phyloP scores from a whole-genome alignment of 37 sponge, comb jelly and placozoan species.

The Agelas oroides region DNA sequence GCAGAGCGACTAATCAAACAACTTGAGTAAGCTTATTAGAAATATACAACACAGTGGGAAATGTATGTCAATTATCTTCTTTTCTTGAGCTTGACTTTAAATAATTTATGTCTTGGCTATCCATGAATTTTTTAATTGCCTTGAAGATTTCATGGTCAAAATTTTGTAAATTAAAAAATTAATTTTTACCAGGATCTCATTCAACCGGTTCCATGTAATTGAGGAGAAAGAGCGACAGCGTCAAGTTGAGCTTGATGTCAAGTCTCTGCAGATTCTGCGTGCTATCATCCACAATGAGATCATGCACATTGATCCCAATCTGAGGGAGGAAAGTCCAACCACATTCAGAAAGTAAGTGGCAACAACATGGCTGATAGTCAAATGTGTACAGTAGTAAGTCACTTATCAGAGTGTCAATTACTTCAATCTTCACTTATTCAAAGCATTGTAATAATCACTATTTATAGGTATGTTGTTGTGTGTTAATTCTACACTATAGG shows the following conservation, averaged over 20 bases:
- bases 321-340: slow-evolving; percentile 50
- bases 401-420: too few species aligned
- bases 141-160: too few species aligned
- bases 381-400: too few species aligned
- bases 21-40: slow-evolving; percentile 1
- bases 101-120: too few species aligned
- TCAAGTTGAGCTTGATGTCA: slow-evolving; percentile 56
- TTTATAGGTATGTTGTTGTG: too few species aligned
- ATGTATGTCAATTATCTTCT: too few species aligned
- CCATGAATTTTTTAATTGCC: too few species aligned
- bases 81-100: too few species aligned
- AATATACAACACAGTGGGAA: too few species aligned
- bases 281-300: slow-evolving; percentile 79
- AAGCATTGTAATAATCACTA: background rate
- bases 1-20: slow-evolving; percentile 8
- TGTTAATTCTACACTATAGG: too few species aligned
- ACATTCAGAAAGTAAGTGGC: slow-evolving; percentile 29
- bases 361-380: background rate
- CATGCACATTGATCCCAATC: slow-evolving; percentile 62
- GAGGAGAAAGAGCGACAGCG: slow-evolving; percentile 29
- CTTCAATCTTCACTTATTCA: background rate
- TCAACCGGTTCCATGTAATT: background rate
- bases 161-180: too few species aligned
- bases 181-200: slow-evolving; percentile 14
- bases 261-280: slow-evolving; percentile 70